Evolutionary conservation across 2,113 vertebrate species (phyloP).

Genomic region (Psammodynastes pulverulentus): DNA sequence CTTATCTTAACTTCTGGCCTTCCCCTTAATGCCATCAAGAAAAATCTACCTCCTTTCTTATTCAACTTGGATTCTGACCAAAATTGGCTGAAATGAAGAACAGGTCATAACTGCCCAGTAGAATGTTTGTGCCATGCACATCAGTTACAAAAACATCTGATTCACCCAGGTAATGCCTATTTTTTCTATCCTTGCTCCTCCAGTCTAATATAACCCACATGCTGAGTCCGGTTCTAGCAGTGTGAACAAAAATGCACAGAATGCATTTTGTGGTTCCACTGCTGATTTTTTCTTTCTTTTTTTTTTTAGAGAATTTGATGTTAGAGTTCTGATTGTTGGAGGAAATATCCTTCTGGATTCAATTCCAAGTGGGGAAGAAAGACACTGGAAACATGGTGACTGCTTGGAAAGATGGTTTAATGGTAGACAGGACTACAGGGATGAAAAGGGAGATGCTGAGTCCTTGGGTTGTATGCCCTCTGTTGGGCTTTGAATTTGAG

Average conservation of each 20-base stretch:
- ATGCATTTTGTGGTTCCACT: background rate
- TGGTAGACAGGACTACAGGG: too few species aligned
- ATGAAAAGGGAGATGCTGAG: too few species aligned
- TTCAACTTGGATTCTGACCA: background rate
- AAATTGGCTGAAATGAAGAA: background rate
- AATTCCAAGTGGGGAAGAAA: too few species aligned
- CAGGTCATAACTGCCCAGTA: background rate
- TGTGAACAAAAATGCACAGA: background rate
- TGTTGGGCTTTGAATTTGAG: too few species aligned
- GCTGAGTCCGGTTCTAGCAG: background rate
- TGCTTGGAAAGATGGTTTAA: too few species aligned
- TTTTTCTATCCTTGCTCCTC: background rate
- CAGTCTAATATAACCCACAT: background rate
- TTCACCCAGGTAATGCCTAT: background rate
- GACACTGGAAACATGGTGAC: too few species aligned
- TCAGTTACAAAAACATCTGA: background rate
- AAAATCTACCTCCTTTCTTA: background rate
- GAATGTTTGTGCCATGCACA: background rate
- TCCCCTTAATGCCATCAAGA: background rate
- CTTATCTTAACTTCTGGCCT: background rate
- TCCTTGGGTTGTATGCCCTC: too few species aligned
- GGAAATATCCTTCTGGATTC: too few species aligned
- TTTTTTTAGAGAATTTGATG: background rate
- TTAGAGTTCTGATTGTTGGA: background rate
- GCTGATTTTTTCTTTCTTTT: background rate